phyloP scores from a whole-genome alignment of 2,797 vertebrate species.

The Margarornis squamiger region DNA sequence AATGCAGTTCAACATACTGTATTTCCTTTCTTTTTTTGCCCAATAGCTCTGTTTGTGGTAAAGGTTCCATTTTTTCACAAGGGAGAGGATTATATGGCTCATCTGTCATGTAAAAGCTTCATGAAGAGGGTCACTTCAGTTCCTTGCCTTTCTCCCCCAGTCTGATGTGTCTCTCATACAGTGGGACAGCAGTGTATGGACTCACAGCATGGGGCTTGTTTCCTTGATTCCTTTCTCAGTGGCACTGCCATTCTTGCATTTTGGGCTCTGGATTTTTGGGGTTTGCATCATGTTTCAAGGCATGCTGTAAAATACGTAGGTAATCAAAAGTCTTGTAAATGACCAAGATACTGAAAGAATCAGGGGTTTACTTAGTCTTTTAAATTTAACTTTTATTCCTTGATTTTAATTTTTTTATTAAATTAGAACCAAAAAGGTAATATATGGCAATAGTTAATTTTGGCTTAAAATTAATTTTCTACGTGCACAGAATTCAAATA shows the following conservation, averaged over 20 bases:
- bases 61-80: not conserved
- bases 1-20: not conserved
- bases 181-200: not conserved
- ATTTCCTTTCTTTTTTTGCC: not conserved
- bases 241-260: not conserved
- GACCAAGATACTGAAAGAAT: not conserved
- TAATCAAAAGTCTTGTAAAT: not conserved
- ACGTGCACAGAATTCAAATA: not conserved
- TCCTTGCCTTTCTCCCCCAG: not conserved
- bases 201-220: not conserved
- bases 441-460: not conserved
- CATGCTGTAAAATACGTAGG: not conserved
- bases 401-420: not conserved
- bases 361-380: not conserved
- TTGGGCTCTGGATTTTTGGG: not conserved
- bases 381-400: not conserved
- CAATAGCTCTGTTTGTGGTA: not conserved
- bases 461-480: not conserved
- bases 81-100: not conserved
- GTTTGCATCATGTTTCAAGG: not conserved
- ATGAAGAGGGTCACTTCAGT: not conserved
- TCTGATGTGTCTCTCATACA: not conserved
- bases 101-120: not conserved
- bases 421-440: not conserved
- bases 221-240: not conserved